Evolutionary conservation across 53 echinoderm and acorn worm species (phyloP).

Genomic region (Temnopleurus reevesii): DNA sequence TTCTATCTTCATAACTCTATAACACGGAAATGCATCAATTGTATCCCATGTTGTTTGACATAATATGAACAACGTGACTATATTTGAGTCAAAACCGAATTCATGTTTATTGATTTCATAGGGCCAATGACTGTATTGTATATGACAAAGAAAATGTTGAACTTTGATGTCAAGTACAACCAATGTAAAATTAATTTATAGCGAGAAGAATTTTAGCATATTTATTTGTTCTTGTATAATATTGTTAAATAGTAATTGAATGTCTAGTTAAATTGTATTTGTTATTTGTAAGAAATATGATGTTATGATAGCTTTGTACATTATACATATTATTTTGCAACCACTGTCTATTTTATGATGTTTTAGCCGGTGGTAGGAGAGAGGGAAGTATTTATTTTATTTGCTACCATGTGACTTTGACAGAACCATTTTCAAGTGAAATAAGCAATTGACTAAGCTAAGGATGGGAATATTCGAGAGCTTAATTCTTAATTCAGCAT

Average conservation of each 20-base stretch:
- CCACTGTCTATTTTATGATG: neutral
- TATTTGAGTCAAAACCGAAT: too few relatives aligned
- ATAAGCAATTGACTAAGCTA: too few relatives aligned
- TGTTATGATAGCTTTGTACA: constrained; percentile 23
- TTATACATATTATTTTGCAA: neutral
- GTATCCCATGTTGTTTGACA: too few relatives aligned
- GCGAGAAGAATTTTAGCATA: constrained; percentile 42
- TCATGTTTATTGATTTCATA: too few relatives aligned
- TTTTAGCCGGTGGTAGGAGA: neutral
- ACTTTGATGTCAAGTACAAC: neutral
- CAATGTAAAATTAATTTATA: constrained; percentile 49
- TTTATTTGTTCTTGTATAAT: constrained; percentile 57
- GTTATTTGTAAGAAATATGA: neutral
- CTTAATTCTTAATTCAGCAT: too few relatives aligned
- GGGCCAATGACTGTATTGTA: too few relatives aligned
- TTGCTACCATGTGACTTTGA: too few relatives aligned
- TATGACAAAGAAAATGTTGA: neutral
- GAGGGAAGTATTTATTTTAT: neutral
- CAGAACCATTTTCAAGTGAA: too few relatives aligned
- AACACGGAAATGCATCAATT: too few relatives aligned
- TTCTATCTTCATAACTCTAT: too few relatives aligned
- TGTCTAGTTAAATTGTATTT: constrained; percentile 22
- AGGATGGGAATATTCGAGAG: too few relatives aligned
- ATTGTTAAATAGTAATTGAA: constrained; percentile 53
- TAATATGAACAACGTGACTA: too few relatives aligned